Evolutionary conservation across 2,113 vertebrate genomes (phyloP).

Genomic region (Apteryx owenii): DNA sequence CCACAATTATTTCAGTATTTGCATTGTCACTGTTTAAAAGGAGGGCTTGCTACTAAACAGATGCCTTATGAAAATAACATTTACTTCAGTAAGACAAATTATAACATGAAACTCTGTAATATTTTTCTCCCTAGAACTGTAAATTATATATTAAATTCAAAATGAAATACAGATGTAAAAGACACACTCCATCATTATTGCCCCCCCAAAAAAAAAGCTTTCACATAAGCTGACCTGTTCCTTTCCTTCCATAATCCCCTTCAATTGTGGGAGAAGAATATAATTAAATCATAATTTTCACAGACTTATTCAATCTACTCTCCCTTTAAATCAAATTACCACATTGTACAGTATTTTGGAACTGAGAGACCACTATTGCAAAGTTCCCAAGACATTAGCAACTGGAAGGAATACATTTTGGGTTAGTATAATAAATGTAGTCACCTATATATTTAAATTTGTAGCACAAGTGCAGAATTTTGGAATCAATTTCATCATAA

Average conservation of each 20-base stretch:
- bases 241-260: neutral
- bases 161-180: neutral
- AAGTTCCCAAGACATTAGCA: neutral
- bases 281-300: neutral
- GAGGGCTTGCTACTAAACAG: neutral
- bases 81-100: neutral
- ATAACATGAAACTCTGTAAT: neutral
- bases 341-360: neutral
- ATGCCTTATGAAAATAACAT: neutral
- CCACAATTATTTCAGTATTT: neutral
- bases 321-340: neutral
- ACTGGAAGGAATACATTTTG: neutral
- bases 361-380: neutral
- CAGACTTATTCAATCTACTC: neutral
- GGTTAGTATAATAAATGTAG: neutral
- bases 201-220: rapidly evolving
- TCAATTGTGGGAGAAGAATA: neutral
- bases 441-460: neutral
- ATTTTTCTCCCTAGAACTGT: neutral
- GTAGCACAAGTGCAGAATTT: neutral
- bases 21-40: neutral
- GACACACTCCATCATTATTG: neutral
- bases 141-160: neutral
- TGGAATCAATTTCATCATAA: neutral
- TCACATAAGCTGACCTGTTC: neutral